Evolutionary conservation across 2,113 vertebrate genomes (phyloP), one percentile per base, ranked within the genome.

Genomic region (Sardina pilchardus): DNA sequence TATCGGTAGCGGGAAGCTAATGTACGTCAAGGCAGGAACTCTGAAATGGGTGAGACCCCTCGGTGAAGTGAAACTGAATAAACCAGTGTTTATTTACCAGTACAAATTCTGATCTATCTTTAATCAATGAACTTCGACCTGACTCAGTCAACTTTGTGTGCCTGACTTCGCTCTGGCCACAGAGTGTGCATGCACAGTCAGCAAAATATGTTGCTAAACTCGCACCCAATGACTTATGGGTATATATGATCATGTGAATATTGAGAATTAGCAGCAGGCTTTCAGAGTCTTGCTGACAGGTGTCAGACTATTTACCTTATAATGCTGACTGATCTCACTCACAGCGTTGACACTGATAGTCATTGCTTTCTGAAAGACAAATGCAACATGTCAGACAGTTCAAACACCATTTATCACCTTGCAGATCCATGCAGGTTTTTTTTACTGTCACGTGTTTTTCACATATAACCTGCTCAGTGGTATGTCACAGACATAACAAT

Each of bases 281-380:
- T 59, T 12, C 6, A 48, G 9, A 26, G 10, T 71, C n/a, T 71
- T 26, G 6, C 14, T 17, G 26, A 81, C 16, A 36, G 12, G 56
- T 10, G 30, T 83, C 10, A 53, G 14, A 53, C 26, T 36, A 16
- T 9, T 4, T 87, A 89, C 88, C 88, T 45, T 17, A 53, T 87
- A 89, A 21, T 81, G 45, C 16, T 45, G 47, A 34, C 84, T 89
- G 71, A 89, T 87, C n/a, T n/a, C 10, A 1, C 19, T 81, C 56
- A 89, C 39, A 80, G 56, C 45, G 1, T 26, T 81, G 4, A 89
- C 82, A 48, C 56, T 85, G 78, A 7, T 34, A 8, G 0, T 80
- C 88, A 89, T 85, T 2, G n/a, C 87, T 81, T 0, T 56, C 88
- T 89, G 47, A 56, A 42, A 53, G 85, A 82, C 17, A 24, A 17